A percentile compares a stretch with the other conserved stretches of the same genome.
Evolutionary conservation across 2,888 invertebrate genomes (phyloP).

Genomic region (Phragmatobia fuliginosa): DNA sequence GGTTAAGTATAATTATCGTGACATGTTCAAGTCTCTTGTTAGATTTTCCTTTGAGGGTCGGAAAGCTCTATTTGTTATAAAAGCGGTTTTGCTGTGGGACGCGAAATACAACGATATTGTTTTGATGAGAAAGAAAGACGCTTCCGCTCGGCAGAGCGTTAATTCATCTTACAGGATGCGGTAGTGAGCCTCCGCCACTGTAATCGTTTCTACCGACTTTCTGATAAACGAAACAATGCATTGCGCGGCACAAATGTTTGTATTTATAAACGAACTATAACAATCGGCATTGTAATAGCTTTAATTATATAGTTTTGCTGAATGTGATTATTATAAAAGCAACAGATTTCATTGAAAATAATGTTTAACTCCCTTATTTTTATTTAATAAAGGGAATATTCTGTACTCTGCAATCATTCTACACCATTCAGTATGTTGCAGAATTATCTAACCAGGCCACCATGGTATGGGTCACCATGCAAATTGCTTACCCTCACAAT

Average conservation of each 20-base stretch:
- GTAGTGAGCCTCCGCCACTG: constrained; percentile 50
- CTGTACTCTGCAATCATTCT: too few species aligned
- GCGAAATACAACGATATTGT: constrained; percentile 57
- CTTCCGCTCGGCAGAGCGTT: constrained; percentile 74
- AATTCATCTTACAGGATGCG: constrained; percentile 65
- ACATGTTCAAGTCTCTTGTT: constrained; percentile 5
- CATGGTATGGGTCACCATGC: too few species aligned
- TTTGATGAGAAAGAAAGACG: constrained; percentile 67
- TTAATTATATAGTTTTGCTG: neutral
- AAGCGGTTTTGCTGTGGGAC: constrained; percentile 31
- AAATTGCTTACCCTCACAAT: too few species aligned
- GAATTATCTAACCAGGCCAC: too few species aligned
- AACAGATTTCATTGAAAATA: neutral
- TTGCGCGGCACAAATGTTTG: constrained; percentile 24
- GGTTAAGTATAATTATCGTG: neutral
- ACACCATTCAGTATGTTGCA: too few species aligned
- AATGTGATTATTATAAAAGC: neutral
- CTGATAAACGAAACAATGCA: constrained; percentile 24
- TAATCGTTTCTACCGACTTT: constrained; percentile 44
- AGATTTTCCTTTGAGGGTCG: constrained; percentile 13
- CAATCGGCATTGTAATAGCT: constrained; percentile 5
- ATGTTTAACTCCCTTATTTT: too few species aligned
- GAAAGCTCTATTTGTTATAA: constrained; percentile 27
- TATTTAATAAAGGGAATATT: too few species aligned
- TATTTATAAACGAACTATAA: constrained; percentile 27